These are phyloP conservation scores for Atherinosoma microstoma DNA, from an alignment of 2,797 vertebrate genomes.

Conservation along the genomic window DNA sequence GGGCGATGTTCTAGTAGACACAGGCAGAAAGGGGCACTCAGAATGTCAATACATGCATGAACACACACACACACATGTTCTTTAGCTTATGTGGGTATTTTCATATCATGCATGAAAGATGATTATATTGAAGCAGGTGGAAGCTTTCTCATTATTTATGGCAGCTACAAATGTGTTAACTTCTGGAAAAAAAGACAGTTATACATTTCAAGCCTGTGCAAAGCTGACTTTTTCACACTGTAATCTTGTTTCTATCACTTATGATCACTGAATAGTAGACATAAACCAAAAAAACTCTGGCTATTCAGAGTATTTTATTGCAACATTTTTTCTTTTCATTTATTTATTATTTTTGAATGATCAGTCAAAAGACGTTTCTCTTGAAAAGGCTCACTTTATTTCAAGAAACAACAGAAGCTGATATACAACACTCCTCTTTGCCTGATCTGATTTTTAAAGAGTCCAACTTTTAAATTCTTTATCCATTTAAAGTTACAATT, in stretches of 20 bases:
- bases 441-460: background rate
- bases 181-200: background rate
- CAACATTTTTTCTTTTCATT: too few species aligned
- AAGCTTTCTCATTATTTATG: constrained; percentile 14
- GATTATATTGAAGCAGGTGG: constrained; percentile 36
- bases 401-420: background rate
- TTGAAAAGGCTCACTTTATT: background rate
- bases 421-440: background rate
- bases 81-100: constrained; percentile 29
- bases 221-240: background rate
- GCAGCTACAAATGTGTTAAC: background rate
- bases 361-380: background rate
- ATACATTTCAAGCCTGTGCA: too few species aligned
- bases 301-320: background rate
- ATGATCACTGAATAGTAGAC: background rate
- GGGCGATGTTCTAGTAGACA: background rate
- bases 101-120: constrained; percentile 44
- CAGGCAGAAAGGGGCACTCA: background rate
- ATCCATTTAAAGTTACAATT: background rate
- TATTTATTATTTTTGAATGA: background rate
- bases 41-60: background rate
- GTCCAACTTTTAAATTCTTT: background rate
- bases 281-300: background rate
- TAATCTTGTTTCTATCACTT: background rate
- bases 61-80: background rate